phyloP scores from a whole-genome alignment of 2,797 vertebrate species.

The Muscicapa striata region DNA sequence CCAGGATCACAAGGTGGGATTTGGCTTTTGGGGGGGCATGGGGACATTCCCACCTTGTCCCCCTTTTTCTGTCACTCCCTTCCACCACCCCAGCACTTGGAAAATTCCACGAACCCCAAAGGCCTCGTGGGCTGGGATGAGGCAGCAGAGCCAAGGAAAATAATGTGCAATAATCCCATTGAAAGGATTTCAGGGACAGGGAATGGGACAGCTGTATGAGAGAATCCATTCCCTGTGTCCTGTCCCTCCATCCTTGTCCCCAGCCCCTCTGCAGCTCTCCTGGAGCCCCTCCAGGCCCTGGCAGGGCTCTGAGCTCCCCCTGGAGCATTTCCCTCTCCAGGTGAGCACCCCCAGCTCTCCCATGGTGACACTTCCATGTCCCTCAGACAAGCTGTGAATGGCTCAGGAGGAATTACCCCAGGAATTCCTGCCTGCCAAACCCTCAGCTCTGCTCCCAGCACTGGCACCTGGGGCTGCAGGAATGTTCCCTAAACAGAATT shows the following conservation, averaged over 20 bases:
- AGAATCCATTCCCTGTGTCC: background rate
- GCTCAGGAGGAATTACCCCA: background rate
- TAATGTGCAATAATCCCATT: background rate
- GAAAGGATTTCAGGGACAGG: background rate
- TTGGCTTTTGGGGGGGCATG: background rate
- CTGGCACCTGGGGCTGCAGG: background rate
- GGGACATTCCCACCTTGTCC: background rate
- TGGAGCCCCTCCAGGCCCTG: background rate
- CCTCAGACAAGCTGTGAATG: background rate
- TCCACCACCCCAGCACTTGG: background rate
- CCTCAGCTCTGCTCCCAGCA: background rate
- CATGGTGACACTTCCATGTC: background rate
- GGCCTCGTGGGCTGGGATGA: background rate
- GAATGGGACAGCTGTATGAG: background rate
- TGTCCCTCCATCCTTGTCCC: background rate
- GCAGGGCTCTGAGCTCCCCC: fast-evolving
- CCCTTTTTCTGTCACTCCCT: background rate
- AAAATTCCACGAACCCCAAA: background rate
- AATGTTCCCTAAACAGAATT: fast-evolving
- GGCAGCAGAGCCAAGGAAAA: background rate
- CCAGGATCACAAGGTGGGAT: background rate
- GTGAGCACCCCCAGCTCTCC: fast-evolving
- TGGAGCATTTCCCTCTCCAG: background rate
- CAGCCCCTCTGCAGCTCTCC: background rate
- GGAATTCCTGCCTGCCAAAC: background rate